Conservation (phyloP, 2,113 vertebrate genomes). For the Excalfactoria chinensis region DNA sequence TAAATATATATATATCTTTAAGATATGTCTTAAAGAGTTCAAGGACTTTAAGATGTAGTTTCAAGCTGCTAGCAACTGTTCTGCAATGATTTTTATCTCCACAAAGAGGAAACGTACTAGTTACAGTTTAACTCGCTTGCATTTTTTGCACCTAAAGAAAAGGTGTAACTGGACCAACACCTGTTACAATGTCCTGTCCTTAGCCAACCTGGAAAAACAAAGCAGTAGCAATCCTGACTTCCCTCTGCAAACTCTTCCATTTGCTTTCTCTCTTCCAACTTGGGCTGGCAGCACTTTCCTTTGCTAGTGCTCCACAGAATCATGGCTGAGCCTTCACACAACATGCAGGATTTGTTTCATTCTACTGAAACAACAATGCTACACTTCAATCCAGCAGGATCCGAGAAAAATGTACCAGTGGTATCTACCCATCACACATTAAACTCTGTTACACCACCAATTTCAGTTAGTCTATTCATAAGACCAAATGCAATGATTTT, state of each 20-base stretch:
- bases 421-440: neutral
- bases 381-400: neutral
- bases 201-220: fast-evolving
- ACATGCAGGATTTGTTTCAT: neutral
- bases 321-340: neutral
- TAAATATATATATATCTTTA: too few species aligned
- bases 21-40: neutral
- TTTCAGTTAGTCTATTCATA: neutral
- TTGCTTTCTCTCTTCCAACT: neutral
- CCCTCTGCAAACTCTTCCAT: neutral
- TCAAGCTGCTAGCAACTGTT: neutral
- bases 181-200: neutral
- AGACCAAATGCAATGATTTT: neutral
- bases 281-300: neutral
- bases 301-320: neutral
- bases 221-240: neutral
- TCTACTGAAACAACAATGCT: neutral
- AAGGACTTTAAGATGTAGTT: neutral
- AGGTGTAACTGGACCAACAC: neutral
- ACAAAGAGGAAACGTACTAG: neutral
- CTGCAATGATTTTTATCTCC: neutral
- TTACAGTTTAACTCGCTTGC: neutral
- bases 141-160: neutral
- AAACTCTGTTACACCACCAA: neutral
- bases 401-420: neutral